Conservation (phyloP, 2,797 vertebrate species). For the Chromis chromis region DNA sequence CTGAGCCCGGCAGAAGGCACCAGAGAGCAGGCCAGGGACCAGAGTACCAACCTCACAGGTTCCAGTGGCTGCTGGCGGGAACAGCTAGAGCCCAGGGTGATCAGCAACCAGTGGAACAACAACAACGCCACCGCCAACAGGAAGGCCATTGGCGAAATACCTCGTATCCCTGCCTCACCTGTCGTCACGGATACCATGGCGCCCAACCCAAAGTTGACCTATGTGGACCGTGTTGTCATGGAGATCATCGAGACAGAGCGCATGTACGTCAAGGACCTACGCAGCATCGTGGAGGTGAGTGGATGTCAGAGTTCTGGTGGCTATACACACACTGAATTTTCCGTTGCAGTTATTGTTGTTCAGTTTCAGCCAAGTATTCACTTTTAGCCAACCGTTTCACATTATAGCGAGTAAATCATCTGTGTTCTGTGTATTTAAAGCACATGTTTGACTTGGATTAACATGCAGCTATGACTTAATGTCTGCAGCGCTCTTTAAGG, state of each 20-base stretch:
- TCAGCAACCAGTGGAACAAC: slow-evolving; percentile 78
- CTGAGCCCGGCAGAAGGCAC: slow-evolving; percentile 76
- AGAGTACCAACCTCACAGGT: slow-evolving; percentile 43
- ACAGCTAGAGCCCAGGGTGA: slow-evolving; percentile 45
- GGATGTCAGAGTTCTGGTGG: slow-evolving; percentile 7
- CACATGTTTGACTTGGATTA: slow-evolving; percentile 62
- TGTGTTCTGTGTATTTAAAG: slow-evolving; percentile 41
- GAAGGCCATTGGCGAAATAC: slow-evolving; percentile 32
- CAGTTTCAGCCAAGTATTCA: slow-evolving; percentile 40
- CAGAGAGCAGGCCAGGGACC: slow-evolving; percentile 32
- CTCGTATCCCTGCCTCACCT: slow-evolving; percentile 77
- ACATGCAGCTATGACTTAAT: slow-evolving; percentile 61
- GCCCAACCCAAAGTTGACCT: slow-evolving; percentile 89
- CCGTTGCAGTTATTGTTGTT: slow-evolving; percentile 14
- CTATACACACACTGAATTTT: slow-evolving; percentile 12
- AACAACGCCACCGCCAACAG: slow-evolving; percentile 75
- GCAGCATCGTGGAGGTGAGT: slow-evolving; percentile 95
- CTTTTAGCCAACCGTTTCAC: slow-evolving; percentile 37
- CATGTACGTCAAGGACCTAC: slow-evolving; percentile 93
- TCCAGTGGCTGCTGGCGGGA: slow-evolving; percentile 53
- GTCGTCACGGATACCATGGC: slow-evolving; percentile 77
- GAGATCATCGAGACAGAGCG: slow-evolving; percentile 97
- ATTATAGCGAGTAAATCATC: slow-evolving; percentile 38
- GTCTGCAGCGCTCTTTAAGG: slow-evolving; percentile 54
- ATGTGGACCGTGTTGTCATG: slow-evolving; percentile 94